These are phyloP conservation scores for Clytia hemisphaerica DNA, from an alignment of 30 jellyfish, hydroid and myxozoan genomes.

Conservation along the genomic window DNA sequence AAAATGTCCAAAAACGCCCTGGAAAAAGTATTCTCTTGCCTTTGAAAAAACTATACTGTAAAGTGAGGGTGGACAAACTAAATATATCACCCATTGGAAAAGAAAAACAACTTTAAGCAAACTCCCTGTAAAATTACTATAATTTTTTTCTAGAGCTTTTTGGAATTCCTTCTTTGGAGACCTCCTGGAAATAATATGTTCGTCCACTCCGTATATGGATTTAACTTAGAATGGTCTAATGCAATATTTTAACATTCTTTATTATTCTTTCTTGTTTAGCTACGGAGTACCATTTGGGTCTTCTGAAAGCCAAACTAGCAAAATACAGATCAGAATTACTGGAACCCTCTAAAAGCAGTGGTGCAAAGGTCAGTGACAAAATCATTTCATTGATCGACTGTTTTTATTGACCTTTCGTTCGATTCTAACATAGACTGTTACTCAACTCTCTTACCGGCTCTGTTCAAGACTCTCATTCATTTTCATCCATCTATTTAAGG, in stretches of 20 bases:
- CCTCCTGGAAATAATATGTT: background rate
- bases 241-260: background rate
- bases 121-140: background rate
- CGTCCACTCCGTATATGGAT: background rate
- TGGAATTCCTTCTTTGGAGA: background rate
- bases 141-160: too few relatives aligned
- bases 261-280: constrained; percentile 43
- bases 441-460: too few relatives aligned
- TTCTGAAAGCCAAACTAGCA: constrained; percentile 91
- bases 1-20: too few relatives aligned
- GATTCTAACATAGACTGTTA: too few relatives aligned
- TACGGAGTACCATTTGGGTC: constrained; percentile 94
- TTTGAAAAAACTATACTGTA: too few relatives aligned
- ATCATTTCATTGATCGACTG: background rate
- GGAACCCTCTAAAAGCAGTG: constrained; percentile 82
- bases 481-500: too few relatives aligned
- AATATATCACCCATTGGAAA: too few relatives aligned
- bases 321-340: constrained; percentile 76
- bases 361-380: constrained; percentile 72
- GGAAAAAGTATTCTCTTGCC: too few relatives aligned
- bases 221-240: background rate
- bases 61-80: too few relatives aligned
- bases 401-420: background rate
- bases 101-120: too few relatives aligned
- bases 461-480: too few relatives aligned